Percentiles rank a stretch among this genome's conserved stretches.
Evolutionary conservation across 2,888 invertebrate species (phyloP).

Genomic region (Euplexia lucipara): DNA sequence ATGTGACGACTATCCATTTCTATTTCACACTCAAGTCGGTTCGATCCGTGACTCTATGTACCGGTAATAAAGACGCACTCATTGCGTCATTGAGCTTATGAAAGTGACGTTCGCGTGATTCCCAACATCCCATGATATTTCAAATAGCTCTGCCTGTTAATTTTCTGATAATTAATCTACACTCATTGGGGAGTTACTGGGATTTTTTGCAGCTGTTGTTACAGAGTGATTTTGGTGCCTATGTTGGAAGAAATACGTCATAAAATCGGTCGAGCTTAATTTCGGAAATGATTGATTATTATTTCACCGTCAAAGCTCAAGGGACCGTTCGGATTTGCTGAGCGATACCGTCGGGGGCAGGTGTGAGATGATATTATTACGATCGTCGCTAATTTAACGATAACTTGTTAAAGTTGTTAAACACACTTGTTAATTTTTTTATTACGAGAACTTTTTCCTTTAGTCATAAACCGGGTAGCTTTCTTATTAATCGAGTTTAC

Average conservation of each 20-base stretch:
- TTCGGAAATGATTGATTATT: slow-evolving; percentile 54
- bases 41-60: slow-evolving; percentile 59
- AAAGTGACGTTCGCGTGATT: slow-evolving; percentile 67
- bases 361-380: slow-evolving; percentile 64
- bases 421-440: slow-evolving; percentile 36
- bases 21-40: slow-evolving; percentile 52
- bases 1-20: slow-evolving; percentile 71
- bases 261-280: slow-evolving; percentile 23
- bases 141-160: slow-evolving; percentile 62
- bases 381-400: slow-evolving; percentile 60
- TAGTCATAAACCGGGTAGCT: slow-evolving; percentile 24
- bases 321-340: slow-evolving; percentile 55
- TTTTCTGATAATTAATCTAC: slow-evolving; percentile 70
- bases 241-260: slow-evolving; percentile 5
- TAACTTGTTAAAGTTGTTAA: slow-evolving; percentile 51
- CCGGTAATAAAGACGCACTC: slow-evolving; percentile 36
- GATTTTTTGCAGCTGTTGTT: slow-evolving; percentile 60
- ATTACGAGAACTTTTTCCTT: slow-evolving; percentile 17
- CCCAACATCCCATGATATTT: slow-evolving; percentile 65
- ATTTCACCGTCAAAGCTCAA: slow-evolving; percentile 60
- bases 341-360: slow-evolving; percentile 62
- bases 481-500: slow-evolving; percentile 47
- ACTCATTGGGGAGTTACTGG: slow-evolving; percentile 52
- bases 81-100: slow-evolving; percentile 58
- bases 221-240: slow-evolving; percentile 40